Evolutionary conservation across 1,140 invertebrate genomes (phyloP).

Genomic region (Harpegnathos saltator): DNA sequence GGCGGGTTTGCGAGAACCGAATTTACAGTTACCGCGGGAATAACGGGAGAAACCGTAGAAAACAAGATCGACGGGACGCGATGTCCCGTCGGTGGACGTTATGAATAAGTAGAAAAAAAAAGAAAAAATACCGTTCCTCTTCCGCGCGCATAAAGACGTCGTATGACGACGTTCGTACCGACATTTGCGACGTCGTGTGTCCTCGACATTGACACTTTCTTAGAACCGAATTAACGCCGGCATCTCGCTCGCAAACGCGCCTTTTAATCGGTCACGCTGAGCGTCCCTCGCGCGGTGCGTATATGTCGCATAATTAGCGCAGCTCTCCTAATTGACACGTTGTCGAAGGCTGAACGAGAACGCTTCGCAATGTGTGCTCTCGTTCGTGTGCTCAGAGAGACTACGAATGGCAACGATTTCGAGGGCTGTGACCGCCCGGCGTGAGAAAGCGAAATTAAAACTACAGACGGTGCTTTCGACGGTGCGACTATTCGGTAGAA

Average conservation of each 20-base stretch:
- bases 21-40: slow-evolving; percentile 56
- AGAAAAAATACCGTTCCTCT: slow-evolving; percentile 27
- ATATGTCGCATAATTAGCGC: slow-evolving; percentile 65
- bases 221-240: slow-evolving; percentile 64
- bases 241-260: slow-evolving; percentile 13
- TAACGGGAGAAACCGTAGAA: slow-evolving; percentile 31
- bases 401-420: neutral
- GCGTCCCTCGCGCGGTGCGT: slow-evolving; percentile 2
- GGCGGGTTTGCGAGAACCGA: neutral
- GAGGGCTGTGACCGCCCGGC: neutral
- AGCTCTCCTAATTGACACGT: slow-evolving; percentile 67
- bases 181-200: neutral
- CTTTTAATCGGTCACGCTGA: slow-evolving; percentile 46
- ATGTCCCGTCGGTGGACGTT: neutral
- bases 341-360: slow-evolving; percentile 54
- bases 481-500: no score
- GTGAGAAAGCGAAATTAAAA: slow-evolving; percentile 28
- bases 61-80: slow-evolving; percentile 6
- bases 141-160: neutral
- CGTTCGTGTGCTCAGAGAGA: slow-evolving; percentile 18
- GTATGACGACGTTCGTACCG: neutral
- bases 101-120: neutral
- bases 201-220: slow-evolving; percentile 62
- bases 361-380: neutral
- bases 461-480: no score